phyloP scores from a whole-genome alignment of 2,888 invertebrate genomes.

The Microdon myrmicae region DNA sequence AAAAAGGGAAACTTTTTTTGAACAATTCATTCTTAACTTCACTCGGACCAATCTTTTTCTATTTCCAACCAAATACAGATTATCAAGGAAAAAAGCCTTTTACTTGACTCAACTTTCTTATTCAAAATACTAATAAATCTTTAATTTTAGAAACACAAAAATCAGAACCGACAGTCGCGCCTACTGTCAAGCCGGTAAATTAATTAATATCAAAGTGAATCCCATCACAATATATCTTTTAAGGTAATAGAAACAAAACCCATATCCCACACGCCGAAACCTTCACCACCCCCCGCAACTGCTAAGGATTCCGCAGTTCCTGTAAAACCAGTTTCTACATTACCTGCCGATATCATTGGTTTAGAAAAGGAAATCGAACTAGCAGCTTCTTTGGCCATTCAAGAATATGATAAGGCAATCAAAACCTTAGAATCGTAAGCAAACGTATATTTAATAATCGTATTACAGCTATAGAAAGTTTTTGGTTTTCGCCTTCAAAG shows the following conservation, averaged over 20 bases:
- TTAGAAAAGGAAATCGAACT: conserved; percentile 71
- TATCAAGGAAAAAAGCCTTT: no score
- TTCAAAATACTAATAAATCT: not conserved
- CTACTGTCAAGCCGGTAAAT: conserved; percentile 51
- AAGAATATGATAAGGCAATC: conserved; percentile 75
- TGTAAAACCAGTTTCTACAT: conserved; percentile 61
- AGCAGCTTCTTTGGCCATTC: conserved; percentile 73
- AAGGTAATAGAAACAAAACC: no score
- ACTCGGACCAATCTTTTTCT: no score
- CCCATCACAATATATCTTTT: no score
- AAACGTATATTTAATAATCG: not conserved
- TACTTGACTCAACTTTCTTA: no score
- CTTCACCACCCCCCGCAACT: conserved; percentile 1
- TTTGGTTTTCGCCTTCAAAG: conserved; percentile 59
- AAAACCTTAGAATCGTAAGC: conserved; percentile 68
- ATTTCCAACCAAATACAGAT: no score
- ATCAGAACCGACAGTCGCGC: conserved; percentile 47
- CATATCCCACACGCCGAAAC: no score
- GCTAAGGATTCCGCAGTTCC: conserved; percentile 19
- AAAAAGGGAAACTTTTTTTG: no score
- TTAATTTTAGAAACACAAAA: conserved; percentile 52
- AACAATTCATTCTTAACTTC: no score
- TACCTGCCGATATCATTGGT: conserved; percentile 68
- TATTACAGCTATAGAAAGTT: not conserved
- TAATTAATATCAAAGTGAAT: no score